These are phyloP conservation scores for Nesogale talazaci DNA, from an alignment of 2,113 vertebrate genomes.

Conservation along the genomic window DNA sequence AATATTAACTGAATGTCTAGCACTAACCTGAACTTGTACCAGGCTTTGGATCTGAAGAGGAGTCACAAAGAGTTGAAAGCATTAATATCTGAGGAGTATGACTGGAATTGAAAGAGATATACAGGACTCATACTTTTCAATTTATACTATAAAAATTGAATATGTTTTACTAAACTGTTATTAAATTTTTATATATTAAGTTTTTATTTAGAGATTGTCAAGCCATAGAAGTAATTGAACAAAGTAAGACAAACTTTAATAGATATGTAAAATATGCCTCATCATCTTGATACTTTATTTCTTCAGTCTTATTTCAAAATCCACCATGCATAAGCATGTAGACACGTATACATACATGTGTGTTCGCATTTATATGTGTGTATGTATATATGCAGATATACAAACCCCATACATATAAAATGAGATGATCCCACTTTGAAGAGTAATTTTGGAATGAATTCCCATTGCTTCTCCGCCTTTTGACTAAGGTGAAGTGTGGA, in stretches of 20 bases:
- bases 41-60: not conserved
- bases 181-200: constrained; percentile 1
- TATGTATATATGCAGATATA: not conserved
- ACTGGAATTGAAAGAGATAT: not conserved
- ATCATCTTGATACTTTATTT: not conserved
- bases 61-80: not conserved
- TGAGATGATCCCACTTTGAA: not conserved
- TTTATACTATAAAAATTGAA: not conserved
- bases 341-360: not conserved
- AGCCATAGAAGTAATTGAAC: not conserved
- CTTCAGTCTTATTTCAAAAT: constrained; percentile 7
- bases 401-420: not conserved
- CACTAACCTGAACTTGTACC: not conserved
- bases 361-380: not conserved
- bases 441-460: not conserved
- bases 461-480: too few species aligned
- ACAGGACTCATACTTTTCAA: not conserved
- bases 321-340: not conserved
- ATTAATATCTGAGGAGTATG: not conserved
- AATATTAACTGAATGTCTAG: not conserved
- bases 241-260: not conserved
- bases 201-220: constrained; percentile 43
- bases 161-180: constrained; percentile 11
- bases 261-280: constrained; percentile 33
- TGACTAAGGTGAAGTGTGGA: too few species aligned